Evolutionary conservation across 2,113 vertebrate species (phyloP), one percentile per base, ranked within the genome.

Genomic region (Microtus pennsylvanicus): DNA sequence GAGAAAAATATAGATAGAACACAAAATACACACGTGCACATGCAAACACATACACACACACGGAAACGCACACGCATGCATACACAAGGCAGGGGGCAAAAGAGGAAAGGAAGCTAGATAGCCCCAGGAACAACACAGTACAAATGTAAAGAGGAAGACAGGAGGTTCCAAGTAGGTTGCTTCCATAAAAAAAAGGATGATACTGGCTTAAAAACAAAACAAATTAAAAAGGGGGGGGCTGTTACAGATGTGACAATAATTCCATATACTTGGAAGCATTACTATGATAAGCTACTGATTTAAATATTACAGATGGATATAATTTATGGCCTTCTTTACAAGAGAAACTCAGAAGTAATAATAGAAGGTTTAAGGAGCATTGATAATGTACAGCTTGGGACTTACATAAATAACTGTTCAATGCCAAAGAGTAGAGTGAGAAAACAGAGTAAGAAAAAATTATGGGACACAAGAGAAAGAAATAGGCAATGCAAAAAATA

Each of bases 311-410:
- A 42, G 42, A 42, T 42, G 42, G 42, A 42, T 42, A 42, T 42
- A 42, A 45, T 45, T 45, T 45, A 45, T 45, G 5, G 80, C 61
- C 77, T 89, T 65, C 42, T 75, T 77, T 58, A 89, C 22, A 78
- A 72, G 3, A 93, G 26, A 47, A 83, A 89, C n/a, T 75, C 55
- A 78, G n/a, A 52, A 83, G 50, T 22, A 74, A 63, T 22, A 74
- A 63, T 55, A 45, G 21, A 14, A 87, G 77, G 13, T 82, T 95
- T 72, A 93, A 93, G n/a, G 88, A 63, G 2, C 24, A 92, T 76
- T 30, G 9, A 7, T 87, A 35, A 50, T 83, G 75, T 65, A 52
- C 21, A 94, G 67, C 13, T 72, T 77, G 12, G 4, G 65, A 74
- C 87, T 35, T 63, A 77, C 7, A 75, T 63, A 63, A 80, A 21